Conservation (phyloP, 2,888 invertebrate species). For the Pimpla rufipes region DNA sequence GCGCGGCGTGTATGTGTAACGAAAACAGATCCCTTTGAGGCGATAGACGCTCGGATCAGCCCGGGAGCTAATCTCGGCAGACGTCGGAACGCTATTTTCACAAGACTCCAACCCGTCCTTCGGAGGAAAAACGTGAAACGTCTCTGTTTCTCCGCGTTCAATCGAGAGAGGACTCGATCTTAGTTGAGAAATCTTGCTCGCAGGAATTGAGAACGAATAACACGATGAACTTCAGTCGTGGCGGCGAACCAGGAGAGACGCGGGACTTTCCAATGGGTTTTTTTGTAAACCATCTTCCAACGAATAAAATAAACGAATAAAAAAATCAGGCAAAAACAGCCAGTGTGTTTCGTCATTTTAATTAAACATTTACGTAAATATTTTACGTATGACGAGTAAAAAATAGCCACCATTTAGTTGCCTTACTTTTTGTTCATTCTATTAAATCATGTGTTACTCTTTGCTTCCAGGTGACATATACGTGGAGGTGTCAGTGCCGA, state of each 20-base stretch:
- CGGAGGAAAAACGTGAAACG: background rate
- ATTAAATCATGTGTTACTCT: background rate
- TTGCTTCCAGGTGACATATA: slow-evolving; percentile 71
- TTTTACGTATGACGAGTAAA: no score
- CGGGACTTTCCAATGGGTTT: no score
- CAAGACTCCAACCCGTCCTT: background rate
- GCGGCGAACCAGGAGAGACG: background rate
- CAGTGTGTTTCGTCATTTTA: no score
- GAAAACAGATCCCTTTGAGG: slow-evolving; percentile 21
- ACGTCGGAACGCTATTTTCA: slow-evolving; percentile 4
- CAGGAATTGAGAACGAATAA: background rate
- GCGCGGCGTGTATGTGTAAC: background rate
- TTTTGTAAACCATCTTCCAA: no score
- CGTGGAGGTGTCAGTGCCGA: slow-evolving; percentile 76
- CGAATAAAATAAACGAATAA: no score
- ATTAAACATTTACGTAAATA: no score
- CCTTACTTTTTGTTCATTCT: background rate
- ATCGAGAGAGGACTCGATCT: background rate
- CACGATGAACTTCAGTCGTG: background rate
- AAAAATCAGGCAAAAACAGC: no score
- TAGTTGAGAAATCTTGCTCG: background rate
- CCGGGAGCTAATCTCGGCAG: background rate
- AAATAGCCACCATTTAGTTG: no score
- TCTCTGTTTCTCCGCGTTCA: background rate
- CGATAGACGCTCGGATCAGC: background rate